These are phyloP conservation scores for Drosophila anceps DNA, from an alignment of 2,888 invertebrate genomes.

Conservation along the genomic window DNA sequence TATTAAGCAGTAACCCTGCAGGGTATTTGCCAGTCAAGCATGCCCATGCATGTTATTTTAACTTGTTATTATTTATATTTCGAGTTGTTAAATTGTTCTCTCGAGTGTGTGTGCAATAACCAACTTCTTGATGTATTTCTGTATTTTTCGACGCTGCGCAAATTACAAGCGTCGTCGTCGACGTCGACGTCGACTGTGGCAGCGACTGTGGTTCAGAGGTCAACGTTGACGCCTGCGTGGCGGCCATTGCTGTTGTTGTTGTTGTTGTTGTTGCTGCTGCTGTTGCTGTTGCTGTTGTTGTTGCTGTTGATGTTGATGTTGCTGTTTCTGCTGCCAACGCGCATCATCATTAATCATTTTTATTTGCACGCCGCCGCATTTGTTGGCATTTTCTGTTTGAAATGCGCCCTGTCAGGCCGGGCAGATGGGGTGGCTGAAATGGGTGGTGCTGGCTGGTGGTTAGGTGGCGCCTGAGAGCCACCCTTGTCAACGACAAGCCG, in stretches of 20 bases:
- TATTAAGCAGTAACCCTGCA: background rate
- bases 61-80: slow-evolving; percentile 10
- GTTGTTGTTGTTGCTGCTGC: slow-evolving; percentile 31
- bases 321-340: slow-evolving; percentile 60
- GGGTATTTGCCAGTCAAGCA: background rate
- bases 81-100: slow-evolving; percentile 8
- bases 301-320: slow-evolving; percentile 42
- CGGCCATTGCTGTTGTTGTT: slow-evolving; percentile 64
- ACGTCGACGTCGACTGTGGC: slow-evolving; percentile 26
- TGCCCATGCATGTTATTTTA: background rate
- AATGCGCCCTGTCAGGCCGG: slow-evolving; percentile 62
- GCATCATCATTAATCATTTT: slow-evolving; percentile 83
- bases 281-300: slow-evolving; percentile 35
- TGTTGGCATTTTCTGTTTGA: slow-evolving; percentile 76
- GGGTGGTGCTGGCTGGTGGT: slow-evolving; percentile 22
- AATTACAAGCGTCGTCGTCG: slow-evolving; percentile 45
- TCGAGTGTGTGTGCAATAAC: slow-evolving; percentile 22
- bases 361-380: slow-evolving; percentile 82
- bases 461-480: slow-evolving; percentile 51
- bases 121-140: slow-evolving; percentile 25
- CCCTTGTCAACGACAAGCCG: slow-evolving; percentile 68
- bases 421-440: slow-evolving; percentile 16
- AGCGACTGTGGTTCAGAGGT: slow-evolving; percentile 36
- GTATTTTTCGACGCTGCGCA: slow-evolving; percentile 26
- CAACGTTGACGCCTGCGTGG: slow-evolving; percentile 69